A percentile compares a stretch with the other conserved stretches of the same genome.
Conservation (phyloP, 2,797 vertebrate species). For the Botia kubotai region DNA sequence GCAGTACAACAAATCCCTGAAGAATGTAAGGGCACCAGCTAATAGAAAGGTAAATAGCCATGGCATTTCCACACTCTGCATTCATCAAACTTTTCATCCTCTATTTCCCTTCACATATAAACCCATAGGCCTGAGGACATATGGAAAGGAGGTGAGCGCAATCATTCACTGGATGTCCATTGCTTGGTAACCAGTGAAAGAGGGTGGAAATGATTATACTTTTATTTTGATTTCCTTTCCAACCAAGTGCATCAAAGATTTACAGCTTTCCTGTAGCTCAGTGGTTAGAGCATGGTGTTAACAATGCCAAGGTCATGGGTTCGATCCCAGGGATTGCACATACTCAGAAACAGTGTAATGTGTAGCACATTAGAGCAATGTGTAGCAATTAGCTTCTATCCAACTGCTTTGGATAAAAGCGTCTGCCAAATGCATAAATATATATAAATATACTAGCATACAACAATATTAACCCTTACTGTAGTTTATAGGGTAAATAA, state of each 20-base stretch:
- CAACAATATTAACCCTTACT: background rate
- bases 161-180: conserved; percentile 70
- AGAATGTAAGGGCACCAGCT: conserved; percentile 52
- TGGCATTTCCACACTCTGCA: conserved; percentile 65
- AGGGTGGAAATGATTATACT: conserved; percentile 19
- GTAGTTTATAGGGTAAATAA: background rate
- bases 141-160: conserved; percentile 63
- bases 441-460: too few relatives aligned
- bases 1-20: conserved; percentile 31
- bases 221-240: conserved; percentile 30
- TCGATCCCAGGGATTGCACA: too few relatives aligned
- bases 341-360: too few relatives aligned
- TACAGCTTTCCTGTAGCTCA: too few relatives aligned
- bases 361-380: too few relatives aligned
- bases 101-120: conserved; percentile 68
- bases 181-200: conserved; percentile 33
- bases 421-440: too few relatives aligned
- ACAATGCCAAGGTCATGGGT: too few relatives aligned
- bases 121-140: conserved; percentile 61
- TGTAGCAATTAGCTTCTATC: too few relatives aligned
- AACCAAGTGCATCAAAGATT: conserved; percentile 18
- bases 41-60: conserved; percentile 62
- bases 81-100: conserved; percentile 69
- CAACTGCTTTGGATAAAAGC: too few relatives aligned
- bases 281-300: too few relatives aligned